These are phyloP conservation scores for Panthera leo DNA, from an alignment of 2,113 vertebrate genomes.

Conservation along the genomic window DNA sequence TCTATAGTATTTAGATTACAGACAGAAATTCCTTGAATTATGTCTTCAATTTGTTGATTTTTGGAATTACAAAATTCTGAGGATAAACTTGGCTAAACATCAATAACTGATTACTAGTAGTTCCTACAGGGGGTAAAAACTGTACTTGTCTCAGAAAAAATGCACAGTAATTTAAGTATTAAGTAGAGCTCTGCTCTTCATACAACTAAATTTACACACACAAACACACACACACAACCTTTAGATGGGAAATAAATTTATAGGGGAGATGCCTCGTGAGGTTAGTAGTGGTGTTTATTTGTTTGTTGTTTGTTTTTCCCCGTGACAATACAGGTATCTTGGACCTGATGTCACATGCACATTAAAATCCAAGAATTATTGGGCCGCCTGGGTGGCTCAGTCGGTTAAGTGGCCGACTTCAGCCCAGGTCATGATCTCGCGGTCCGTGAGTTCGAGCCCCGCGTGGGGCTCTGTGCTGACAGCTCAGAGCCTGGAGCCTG, in stretches of 20 bases:
- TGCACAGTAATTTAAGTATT: not conserved
- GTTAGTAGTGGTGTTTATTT: not conserved
- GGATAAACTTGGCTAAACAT: not conserved
- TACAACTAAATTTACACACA: not conserved
- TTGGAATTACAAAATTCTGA: not conserved
- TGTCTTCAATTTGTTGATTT: not conserved
- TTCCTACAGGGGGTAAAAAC: not conserved
- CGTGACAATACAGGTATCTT: not conserved
- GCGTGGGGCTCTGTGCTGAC: too few relatives aligned
- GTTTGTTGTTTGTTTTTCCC: not conserved
- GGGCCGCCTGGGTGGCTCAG: too few relatives aligned
- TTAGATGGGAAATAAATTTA: not conserved
- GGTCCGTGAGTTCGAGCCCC: too few relatives aligned
- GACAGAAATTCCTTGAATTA: not conserved
- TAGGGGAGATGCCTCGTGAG: not conserved
- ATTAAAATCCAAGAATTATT: not conserved
- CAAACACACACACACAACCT: not conserved
- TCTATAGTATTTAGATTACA: not conserved
- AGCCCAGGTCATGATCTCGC: too few relatives aligned
- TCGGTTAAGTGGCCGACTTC: too few relatives aligned
- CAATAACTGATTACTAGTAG: not conserved
- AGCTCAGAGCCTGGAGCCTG: too few relatives aligned
- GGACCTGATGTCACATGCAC: not conserved
- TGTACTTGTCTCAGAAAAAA: not conserved
- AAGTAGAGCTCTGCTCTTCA: not conserved